Conservation (phyloP, 2,113 vertebrate genomes). For the Sminthopsis crassicaudata region DNA sequence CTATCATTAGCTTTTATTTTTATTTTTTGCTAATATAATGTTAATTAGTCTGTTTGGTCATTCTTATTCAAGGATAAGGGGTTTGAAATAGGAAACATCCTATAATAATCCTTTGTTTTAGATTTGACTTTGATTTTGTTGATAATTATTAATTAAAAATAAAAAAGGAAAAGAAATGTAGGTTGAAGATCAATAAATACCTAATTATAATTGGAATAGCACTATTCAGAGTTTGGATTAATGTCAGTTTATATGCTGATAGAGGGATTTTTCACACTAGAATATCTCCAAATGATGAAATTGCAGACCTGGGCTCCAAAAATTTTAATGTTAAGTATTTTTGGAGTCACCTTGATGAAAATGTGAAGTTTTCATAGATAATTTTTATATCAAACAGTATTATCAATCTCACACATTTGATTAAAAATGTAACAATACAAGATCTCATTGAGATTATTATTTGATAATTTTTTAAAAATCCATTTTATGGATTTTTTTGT, state of each 20-base stretch:
- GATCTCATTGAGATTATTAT: neutral
- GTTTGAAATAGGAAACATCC: neutral
- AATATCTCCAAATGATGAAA: neutral
- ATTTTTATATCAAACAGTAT: neutral
- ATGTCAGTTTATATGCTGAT: neutral
- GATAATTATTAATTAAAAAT: neutral
- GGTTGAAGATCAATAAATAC: neutral
- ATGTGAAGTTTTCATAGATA: neutral
- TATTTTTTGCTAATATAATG: neutral
- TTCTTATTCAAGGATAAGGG: neutral
- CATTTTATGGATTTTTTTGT: neutral
- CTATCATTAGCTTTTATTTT: neutral
- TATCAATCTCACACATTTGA: neutral
- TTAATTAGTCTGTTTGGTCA: neutral
- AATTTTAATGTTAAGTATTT: neutral
- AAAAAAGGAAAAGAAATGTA: too few relatives aligned
- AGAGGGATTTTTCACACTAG: neutral
- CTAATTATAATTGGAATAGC: neutral
- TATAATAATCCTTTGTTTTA: neutral
- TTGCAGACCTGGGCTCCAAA: neutral
- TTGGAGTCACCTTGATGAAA: neutral
- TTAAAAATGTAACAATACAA: neutral
- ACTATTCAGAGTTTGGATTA: neutral
- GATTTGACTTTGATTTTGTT: neutral
- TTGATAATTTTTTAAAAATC: neutral